phyloP scores from a whole-genome alignment of 2,113 vertebrate species.

The Lepisosteus osseus region DNA sequence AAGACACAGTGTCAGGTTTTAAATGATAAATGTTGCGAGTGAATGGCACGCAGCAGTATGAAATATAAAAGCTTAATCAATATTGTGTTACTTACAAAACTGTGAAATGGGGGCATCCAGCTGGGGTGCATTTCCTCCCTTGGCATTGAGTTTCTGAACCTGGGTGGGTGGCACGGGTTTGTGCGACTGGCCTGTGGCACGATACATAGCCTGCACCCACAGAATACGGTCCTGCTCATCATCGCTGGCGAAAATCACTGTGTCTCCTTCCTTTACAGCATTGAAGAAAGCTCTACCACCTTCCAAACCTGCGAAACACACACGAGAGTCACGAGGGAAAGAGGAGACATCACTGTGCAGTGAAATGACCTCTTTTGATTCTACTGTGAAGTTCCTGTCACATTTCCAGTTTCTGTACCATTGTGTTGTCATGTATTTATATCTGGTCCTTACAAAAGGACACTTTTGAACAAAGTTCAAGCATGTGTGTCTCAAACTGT shows the following conservation, averaged over 20 bases:
- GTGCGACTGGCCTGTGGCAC: constrained; percentile 95
- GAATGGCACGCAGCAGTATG: neutral
- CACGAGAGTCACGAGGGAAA: neutral
- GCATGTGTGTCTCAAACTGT: no score
- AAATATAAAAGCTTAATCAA: neutral
- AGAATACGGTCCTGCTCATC: constrained; percentile 97
- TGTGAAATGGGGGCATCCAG: constrained; percentile 96
- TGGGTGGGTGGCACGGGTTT: constrained; percentile 96
- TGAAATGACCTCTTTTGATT: no score
- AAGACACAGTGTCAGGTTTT: no score
- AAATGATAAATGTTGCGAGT: no score
- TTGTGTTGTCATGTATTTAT: no score
- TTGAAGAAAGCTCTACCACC: constrained; percentile 96
- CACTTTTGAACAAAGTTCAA: no score
- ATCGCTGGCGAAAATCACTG: constrained; percentile 96
- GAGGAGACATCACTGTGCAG: no score
- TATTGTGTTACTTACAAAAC: constrained; percentile 89
- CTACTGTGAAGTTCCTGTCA: no score
- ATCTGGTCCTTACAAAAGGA: no score
- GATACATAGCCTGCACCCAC: constrained; percentile 98
- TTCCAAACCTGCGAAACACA: constrained; percentile 76
- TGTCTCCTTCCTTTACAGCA: constrained; percentile 96
- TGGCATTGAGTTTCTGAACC: constrained; percentile 96
- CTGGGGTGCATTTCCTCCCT: constrained; percentile 87
- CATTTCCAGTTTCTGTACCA: no score